Conservation (phyloP, 2,888 invertebrate genomes). For the Ennomos quercinarius region DNA sequence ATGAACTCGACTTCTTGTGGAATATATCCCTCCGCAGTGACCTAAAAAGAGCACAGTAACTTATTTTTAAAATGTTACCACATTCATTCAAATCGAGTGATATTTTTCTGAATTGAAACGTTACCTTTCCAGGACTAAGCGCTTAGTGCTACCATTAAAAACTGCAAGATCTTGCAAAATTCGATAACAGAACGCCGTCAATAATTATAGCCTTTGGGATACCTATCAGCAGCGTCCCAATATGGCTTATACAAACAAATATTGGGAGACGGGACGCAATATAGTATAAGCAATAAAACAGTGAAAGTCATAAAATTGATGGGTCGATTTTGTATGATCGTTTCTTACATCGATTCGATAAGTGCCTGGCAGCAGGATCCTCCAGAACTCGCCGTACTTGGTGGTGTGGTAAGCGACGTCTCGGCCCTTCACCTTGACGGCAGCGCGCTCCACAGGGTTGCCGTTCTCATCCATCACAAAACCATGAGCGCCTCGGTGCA, state of each 20-base stretch:
- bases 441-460: conserved; percentile 91
- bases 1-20: conserved; percentile 94
- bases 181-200: no score
- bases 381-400: conserved; percentile 97
- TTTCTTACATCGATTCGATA: conserved; percentile 92
- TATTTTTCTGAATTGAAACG: no score
- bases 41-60: conserved; percentile 74
- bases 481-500: conserved; percentile 95
- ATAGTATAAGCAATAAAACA: no score
- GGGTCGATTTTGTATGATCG: conserved; percentile 6
- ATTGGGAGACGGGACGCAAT: no score
- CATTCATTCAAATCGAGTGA: no score
- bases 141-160: no score
- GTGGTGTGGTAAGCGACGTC: conserved; percentile 95
- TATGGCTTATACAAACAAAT: no score
- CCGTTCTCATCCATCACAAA: conserved; percentile 92
- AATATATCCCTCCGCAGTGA: conserved; percentile 93
- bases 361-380: conserved; percentile 93
- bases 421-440: conserved; percentile 91
- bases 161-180: no score
- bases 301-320: conserved; percentile 2
- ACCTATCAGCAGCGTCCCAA: no score
- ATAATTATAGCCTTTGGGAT: no score
- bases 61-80: no score
- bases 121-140: no score